Conservation (phyloP, 2,113 vertebrate species). For the Haliaeetus leucogaster region DNA sequence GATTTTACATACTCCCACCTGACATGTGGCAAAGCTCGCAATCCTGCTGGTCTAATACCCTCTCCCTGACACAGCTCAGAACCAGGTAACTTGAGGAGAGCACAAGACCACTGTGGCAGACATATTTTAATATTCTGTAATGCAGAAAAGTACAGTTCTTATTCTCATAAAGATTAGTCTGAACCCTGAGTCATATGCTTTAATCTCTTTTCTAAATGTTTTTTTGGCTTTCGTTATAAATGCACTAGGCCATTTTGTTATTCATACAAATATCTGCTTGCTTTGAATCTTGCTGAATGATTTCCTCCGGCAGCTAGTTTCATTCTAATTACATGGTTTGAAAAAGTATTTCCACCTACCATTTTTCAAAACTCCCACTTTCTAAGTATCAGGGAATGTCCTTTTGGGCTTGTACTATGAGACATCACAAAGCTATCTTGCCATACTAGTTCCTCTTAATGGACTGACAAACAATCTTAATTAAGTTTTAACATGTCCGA, state of each 20-base stretch:
- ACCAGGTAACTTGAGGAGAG: neutral
- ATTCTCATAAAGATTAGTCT: neutral
- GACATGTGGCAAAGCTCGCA: neutral
- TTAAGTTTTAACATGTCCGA: neutral
- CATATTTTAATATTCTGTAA: neutral
- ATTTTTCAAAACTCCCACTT: slow-evolving; percentile 28
- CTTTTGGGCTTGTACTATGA: neutral
- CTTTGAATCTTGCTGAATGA: neutral
- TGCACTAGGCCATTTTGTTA: neutral
- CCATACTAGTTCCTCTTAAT: neutral
- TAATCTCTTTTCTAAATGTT: neutral
- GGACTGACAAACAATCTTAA: neutral
- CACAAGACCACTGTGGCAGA: neutral
- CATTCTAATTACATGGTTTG: neutral
- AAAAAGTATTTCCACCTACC: neutral
- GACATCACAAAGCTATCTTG: neutral
- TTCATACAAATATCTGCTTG: neutral
- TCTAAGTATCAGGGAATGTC: neutral
- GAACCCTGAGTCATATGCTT: neutral
- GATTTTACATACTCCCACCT: neutral
- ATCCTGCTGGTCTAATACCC: neutral
- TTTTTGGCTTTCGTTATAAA: neutral
- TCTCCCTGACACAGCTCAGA: neutral
- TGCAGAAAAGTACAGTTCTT: neutral
- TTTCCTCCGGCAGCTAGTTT: neutral